phyloP scores from a whole-genome alignment of 2,797 vertebrate genomes.

The Vireo griseus region DNA sequence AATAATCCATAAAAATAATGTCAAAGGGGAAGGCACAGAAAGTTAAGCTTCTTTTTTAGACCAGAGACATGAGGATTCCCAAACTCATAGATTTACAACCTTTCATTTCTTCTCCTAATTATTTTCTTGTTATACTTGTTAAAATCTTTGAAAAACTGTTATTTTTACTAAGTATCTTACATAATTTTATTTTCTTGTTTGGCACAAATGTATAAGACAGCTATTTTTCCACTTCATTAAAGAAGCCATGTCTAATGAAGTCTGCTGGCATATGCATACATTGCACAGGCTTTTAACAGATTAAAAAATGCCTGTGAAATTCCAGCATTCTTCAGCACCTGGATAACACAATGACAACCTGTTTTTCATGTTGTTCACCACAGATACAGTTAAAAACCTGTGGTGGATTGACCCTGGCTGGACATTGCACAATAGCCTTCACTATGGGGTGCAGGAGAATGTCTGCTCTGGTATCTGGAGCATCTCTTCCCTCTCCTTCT shows the following conservation, averaged over 20 bases:
- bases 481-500: background rate
- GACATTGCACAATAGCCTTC: background rate
- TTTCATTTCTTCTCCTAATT: background rate
- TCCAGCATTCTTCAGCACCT: background rate
- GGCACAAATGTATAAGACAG: background rate
- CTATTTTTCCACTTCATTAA: background rate
- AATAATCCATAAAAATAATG: background rate
- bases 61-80: background rate
- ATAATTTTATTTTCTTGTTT: background rate
- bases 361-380: background rate
- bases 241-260: background rate
- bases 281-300: background rate
- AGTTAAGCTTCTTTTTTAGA: background rate
- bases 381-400: background rate
- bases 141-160: background rate
- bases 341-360: background rate
- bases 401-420: background rate
- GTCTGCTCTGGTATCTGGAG: background rate
- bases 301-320: background rate
- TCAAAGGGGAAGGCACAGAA: background rate
- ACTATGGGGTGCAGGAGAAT: background rate
- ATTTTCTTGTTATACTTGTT: background rate
- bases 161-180: background rate
- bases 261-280: background rate
- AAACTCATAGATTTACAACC: background rate